Base-by-base conservation (phyloP, 2,113 vertebrate genomes). In the Sapajus apella region DNA sequence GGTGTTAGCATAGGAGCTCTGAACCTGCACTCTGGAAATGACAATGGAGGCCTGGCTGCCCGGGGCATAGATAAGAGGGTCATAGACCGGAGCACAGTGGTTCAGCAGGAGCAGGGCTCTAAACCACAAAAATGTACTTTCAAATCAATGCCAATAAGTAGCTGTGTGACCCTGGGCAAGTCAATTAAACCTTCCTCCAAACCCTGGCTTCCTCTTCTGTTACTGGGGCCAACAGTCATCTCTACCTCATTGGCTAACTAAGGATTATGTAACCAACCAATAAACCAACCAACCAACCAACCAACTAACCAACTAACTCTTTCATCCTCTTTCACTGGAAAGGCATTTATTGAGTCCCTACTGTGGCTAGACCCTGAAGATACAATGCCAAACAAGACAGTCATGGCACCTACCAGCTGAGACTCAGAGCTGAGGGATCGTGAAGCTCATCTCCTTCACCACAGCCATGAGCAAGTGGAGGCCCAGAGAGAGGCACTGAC, bases 181-280 rank as follows among this genome's bases (percentile, higher is more conserved):
- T 40, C 68, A 75, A 25, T 35, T 47, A 68, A 66, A 16, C 11
- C 52, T 50, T 21, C 10, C 37, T 25, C 35, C 21, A 17, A 3
- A 32, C 27, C 37, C 30, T 5, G 35, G 47, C 55, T 64, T 52
- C 86, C 73, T 79, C 55, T n/a, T 25, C 14, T 7, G 6, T 47
- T 56, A 40, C 0, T 6, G 32, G 55, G 37, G 47, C n/a, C 43
- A 50, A 18, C 0, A 70, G 27, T 10, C 30, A 81, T 45, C 23
- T 92, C 61, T 17, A 43, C 56, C 12, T 72, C 35, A 52, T 0
- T 55, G 82, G 13, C 20, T 2, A 50, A 27, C 14, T 76, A 88
- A 92, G 37, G 56, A 66, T 37, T 8, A 64, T 37, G 47, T 52
- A 50, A 35, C 21, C 27, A 55, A 35, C 40, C 32, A 35, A 32